Evolutionary conservation across 2,113 vertebrate genomes (phyloP).

Genomic region (Larimichthys polyactis): DNA sequence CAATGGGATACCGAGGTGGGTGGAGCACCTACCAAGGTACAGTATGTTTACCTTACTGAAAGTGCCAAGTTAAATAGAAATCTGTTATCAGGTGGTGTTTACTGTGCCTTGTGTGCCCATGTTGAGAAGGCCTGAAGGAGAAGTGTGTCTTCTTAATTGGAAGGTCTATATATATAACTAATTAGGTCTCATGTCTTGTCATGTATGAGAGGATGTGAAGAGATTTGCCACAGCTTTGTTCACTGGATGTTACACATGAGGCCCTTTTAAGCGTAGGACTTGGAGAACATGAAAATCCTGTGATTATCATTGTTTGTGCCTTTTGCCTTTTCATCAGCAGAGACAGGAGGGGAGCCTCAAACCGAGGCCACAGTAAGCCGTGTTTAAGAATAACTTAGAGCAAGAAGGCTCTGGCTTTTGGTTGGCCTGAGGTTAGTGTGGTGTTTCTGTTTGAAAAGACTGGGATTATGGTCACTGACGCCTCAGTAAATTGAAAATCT

Average conservation of each 20-base stretch:
- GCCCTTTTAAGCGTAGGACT: slow-evolving; percentile 9
- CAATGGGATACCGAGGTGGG: slow-evolving; percentile 5
- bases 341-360: slow-evolving; percentile 12
- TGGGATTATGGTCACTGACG: slow-evolving; percentile 33
- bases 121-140: background rate
- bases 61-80: background rate
- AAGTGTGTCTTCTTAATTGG: background rate
- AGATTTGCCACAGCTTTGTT: slow-evolving; percentile 4
- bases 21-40: slow-evolving; percentile 7
- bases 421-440: slow-evolving; percentile 45
- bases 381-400: slow-evolving; percentile 42
- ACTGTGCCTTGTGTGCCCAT: background rate
- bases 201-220: background rate
- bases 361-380: slow-evolving; percentile 20
- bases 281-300: slow-evolving; percentile 6
- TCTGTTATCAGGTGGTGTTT: background rate
- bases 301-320: slow-evolving; percentile 22
- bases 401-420: background rate
- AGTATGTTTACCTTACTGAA: slow-evolving; percentile 1
- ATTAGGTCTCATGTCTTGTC: background rate
- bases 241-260: background rate
- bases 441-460: slow-evolving; percentile 29
- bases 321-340: slow-evolving; percentile 16
- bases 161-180: background rate
- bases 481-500: slow-evolving; percentile 26